Base-by-base conservation (phyloP, 2,888 invertebrate genomes). In the Tiphia femorata region DNA sequence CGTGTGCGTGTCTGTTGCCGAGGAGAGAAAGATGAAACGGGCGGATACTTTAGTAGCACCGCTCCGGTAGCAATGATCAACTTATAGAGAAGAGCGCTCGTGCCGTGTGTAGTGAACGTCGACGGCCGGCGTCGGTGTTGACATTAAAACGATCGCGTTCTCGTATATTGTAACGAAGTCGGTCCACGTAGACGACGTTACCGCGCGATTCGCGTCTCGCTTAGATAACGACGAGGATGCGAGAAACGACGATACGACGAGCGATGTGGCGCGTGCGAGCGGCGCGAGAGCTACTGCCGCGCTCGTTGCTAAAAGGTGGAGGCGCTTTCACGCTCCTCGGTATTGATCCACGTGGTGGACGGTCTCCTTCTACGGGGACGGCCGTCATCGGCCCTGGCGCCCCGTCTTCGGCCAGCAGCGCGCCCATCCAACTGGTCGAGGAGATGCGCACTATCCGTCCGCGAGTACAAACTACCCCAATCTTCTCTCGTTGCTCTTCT, bases 251-350 rank as follows among this genome's bases (percentile, higher is more conserved):
- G 42, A 37, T 51, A 46, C 51, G 48, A 46, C 54, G 58, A 58
- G 54, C 41, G 50, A 64, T 77, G 74, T 70, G 72, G 61, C 74
- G 77, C 74, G 77, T 74, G 61, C 69, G 67, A 75, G 72, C 75
- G 77, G 70, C 78, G 77, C 78, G 76, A 77, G 70, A 50, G 72
- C 50, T 73, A 78, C 77, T 79, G 75, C 64, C 71, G n/a, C 43
- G 65, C 70, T 61, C 51, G 64, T 12, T 16, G 30, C n/a, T 55
- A 29, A 62, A 69, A 66, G 59, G 67, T 59, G 63, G 64, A 62
- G 65, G 66, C 67, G 70, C 64, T 64, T 67, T 59, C 67, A 62
- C 71, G 67, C 66, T 71, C 62, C 49, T 48, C 65, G 70, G 77
- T 78, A 78, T 78, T 78, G 78, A 78, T 78, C 76, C 67, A 62